Percentiles rank a stretch among this genome's conserved stretches.
phyloP scores from a whole-genome alignment of 2,113 vertebrate species.

The Xerus inauris region DNA sequence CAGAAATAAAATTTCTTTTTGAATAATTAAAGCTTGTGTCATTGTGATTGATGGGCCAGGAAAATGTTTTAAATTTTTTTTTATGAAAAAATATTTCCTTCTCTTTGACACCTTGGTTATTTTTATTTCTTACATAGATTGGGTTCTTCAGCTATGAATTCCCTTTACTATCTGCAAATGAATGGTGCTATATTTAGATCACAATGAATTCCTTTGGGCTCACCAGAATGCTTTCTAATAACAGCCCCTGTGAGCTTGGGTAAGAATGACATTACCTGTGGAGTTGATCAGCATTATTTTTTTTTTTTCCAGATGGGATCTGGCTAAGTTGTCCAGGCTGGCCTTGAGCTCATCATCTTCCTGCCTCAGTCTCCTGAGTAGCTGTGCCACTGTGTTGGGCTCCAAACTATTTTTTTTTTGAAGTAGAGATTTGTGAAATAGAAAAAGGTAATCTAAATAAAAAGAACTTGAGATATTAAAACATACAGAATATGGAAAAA shows the following conservation, averaged over 20 bases:
- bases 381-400: neutral
- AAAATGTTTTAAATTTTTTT: conserved; percentile 68
- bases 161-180: conserved; percentile 27
- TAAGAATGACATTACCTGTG: conserved; percentile 20
- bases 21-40: conserved; percentile 79
- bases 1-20: conserved; percentile 80
- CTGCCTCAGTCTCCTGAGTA: neutral
- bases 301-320: neutral
- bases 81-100: conserved; percentile 62
- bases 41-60: conserved; percentile 70
- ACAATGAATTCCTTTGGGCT: neutral
- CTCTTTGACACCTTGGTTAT: conserved; percentile 59
- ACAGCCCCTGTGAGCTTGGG: neutral
- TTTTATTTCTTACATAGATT: conserved; percentile 66
- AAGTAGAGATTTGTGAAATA: neutral
- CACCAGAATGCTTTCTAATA: conserved; percentile 42
- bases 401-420: neutral
- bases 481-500: neutral
- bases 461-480: neutral
- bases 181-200: conserved; percentile 34
- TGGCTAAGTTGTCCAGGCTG: neutral
- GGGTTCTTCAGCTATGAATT: conserved; percentile 39
- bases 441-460: neutral
- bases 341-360: neutral
- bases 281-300: neutral